Conservation (phyloP, 2,113 vertebrate genomes). For the Gavialis gangeticus region DNA sequence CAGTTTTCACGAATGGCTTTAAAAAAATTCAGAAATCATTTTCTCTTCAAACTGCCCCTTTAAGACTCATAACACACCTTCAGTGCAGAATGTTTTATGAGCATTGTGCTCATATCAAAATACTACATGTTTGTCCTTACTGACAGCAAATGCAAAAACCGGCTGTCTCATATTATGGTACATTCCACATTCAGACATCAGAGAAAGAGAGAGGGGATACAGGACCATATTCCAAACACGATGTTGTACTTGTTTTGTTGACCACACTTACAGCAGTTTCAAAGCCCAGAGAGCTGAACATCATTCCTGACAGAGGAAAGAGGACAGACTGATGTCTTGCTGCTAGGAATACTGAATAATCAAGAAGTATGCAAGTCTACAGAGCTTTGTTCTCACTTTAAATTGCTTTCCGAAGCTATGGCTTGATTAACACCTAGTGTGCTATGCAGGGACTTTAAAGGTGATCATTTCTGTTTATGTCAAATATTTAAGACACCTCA, state of each 20-base stretch:
- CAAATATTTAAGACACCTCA: not conserved
- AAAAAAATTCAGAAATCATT: conserved; percentile 36
- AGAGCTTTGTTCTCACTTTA: not conserved
- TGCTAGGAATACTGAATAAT: rapidly evolving
- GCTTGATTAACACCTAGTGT: not conserved
- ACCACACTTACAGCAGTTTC: conserved; percentile 18
- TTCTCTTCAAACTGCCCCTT: conserved; percentile 44
- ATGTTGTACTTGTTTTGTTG: conserved; percentile 35
- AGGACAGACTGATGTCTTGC: not conserved
- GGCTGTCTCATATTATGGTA: not conserved
- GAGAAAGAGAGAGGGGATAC: not conserved
- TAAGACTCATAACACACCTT: conserved; percentile 58
- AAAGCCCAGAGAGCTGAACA: not conserved
- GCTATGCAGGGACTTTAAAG: not conserved
- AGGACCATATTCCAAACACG: not conserved
- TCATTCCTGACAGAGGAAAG: conserved; percentile 17
- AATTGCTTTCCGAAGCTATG: not conserved
- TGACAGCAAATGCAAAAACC: conserved; percentile 7
- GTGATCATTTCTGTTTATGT: not conserved
- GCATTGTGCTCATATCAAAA: not conserved
- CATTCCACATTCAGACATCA: not conserved
- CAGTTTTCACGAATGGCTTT: conserved; percentile 28
- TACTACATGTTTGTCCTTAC: conserved; percentile 15
- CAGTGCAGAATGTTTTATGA: conserved; percentile 53
- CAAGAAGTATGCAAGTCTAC: not conserved